A percentile compares a stretch with the other conserved stretches of the same genome.
Evolutionary conservation across 2,113 vertebrate genomes (phyloP).

Genomic region (Coptodon rendalli): DNA sequence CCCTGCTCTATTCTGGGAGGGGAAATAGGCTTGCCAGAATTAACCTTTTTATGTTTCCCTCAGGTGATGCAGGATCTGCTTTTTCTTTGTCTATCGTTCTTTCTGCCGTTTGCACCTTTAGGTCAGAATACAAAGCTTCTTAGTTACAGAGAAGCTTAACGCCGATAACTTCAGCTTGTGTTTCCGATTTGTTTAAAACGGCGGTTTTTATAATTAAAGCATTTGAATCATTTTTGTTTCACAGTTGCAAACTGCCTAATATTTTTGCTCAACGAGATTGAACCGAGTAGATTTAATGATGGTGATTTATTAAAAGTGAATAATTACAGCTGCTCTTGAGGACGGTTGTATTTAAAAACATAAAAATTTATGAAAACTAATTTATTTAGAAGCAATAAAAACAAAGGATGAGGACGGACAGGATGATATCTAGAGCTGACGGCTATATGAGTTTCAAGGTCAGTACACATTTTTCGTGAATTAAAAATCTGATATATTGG

Average conservation of each 20-base stretch:
- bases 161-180: background rate
- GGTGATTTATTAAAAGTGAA: background rate
- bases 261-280: background rate
- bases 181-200: background rate
- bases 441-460: background rate
- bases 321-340: background rate
- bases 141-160: background rate
- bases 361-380: background rate
- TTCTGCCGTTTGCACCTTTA: background rate
- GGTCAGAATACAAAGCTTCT: background rate
- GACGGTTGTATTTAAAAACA: background rate
- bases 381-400: slow-evolving; percentile 13
- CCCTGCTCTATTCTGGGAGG: slow-evolving; percentile 37
- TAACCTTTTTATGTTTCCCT: slow-evolving; percentile 50
- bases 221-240: background rate
- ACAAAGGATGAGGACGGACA: background rate
- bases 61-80: slow-evolving; percentile 34
- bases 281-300: background rate
- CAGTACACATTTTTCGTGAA: rapidly evolving
- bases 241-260: rapidly evolving
- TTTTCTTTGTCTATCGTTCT: background rate
- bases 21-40: slow-evolving; percentile 36
- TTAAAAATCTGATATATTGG: background rate
- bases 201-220: background rate
- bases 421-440: background rate